Conservation (phyloP, 1,140 invertebrate species). For the Drosophila kohkoa region DNA sequence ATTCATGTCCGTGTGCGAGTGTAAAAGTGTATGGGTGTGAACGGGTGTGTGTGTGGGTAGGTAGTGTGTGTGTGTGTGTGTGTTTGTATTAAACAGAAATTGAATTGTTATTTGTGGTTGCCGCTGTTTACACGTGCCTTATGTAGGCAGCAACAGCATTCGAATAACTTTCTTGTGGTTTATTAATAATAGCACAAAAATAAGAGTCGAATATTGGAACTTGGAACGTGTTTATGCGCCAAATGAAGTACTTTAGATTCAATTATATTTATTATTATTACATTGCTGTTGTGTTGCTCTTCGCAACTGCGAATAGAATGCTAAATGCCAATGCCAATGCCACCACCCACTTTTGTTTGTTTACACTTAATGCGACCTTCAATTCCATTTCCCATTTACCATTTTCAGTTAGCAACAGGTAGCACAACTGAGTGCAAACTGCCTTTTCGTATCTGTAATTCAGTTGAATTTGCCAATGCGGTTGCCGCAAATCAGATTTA, state of each 20-base stretch:
- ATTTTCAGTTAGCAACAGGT: slow-evolving; percentile 16
- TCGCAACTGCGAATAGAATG: slow-evolving; percentile 61
- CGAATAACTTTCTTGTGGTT: slow-evolving; percentile 45
- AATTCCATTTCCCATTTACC: background rate
- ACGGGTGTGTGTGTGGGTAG: slow-evolving; percentile 12
- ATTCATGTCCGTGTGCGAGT: slow-evolving; percentile 32
- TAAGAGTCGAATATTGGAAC: slow-evolving; percentile 20
- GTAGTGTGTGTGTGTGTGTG: slow-evolving; percentile 39
- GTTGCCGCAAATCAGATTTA: slow-evolving; percentile 61
- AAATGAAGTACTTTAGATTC: slow-evolving; percentile 80
- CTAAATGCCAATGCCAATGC: slow-evolving; percentile 39
- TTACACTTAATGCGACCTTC: slow-evolving; percentile 13
- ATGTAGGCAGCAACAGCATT: slow-evolving; percentile 15
- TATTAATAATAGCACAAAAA: slow-evolving; percentile 59
- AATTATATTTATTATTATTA: slow-evolving; percentile 56
- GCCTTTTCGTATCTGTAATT: slow-evolving; percentile 4
- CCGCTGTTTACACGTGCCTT: slow-evolving; percentile 64
- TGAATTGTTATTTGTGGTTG: slow-evolving; percentile 73
- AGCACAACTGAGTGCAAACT: background rate
- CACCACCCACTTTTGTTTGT: slow-evolving; percentile 28
- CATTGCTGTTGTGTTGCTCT: slow-evolving; percentile 30
- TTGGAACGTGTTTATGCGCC: slow-evolving; percentile 72
- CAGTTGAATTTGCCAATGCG: slow-evolving; percentile 9
- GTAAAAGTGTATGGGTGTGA: background rate
- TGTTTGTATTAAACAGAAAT: slow-evolving; percentile 74